Percentiles rank a stretch among this genome's conserved stretches.
phyloP scores from a whole-genome alignment of 1,140 invertebrate genomes.

The Metopolophium dirhodum region DNA sequence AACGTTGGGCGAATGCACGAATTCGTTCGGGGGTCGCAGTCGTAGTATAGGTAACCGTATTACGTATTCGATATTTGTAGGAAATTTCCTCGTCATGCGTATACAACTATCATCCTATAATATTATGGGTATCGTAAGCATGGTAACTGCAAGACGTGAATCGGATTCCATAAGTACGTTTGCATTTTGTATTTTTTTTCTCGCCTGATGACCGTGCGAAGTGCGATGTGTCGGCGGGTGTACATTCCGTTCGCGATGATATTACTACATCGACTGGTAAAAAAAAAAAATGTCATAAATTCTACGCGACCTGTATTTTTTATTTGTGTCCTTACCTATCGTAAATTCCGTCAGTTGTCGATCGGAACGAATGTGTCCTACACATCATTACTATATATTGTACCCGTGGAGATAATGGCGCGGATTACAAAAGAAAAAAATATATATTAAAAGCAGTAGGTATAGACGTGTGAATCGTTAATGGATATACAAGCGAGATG shows the following conservation, averaged over 20 bases:
- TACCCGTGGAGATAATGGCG: background rate
- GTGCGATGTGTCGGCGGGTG: background rate
- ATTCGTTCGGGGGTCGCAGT: background rate
- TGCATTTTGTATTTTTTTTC: background rate
- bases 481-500: constrained; percentile 1
- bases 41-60: background rate
- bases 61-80: background rate
- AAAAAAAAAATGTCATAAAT: background rate
- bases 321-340: background rate
- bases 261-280: background rate
- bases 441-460: background rate
- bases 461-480: background rate
- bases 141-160: background rate
- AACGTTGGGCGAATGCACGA: background rate
- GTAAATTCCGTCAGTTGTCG: background rate
- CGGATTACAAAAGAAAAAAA: background rate
- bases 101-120: no score
- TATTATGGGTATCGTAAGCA: background rate
- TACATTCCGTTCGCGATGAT: background rate
- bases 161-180: background rate
- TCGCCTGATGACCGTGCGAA: background rate
- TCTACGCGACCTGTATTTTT: background rate
- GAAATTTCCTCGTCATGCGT: background rate
- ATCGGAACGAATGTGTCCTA: background rate
- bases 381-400: background rate